Evolutionary conservation across 2,797 vertebrate genomes (phyloP).

Genomic region (Hybognathus amarus): DNA sequence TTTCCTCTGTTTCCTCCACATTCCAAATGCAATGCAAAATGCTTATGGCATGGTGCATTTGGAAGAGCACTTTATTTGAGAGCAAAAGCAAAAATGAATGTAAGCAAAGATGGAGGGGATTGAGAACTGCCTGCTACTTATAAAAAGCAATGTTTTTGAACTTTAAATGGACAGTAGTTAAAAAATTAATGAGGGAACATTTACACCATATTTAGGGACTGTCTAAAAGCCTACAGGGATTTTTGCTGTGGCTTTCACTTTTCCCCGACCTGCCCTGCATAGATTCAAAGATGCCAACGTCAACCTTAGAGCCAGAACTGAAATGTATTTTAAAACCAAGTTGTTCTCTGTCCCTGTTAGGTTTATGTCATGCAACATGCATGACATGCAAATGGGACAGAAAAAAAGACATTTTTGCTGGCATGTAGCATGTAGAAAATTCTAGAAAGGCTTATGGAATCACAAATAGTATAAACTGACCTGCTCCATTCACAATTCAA

Average conservation of each 20-base stretch:
- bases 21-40: constrained; percentile 14
- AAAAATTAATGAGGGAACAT: constrained; percentile 59
- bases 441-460: not conserved
- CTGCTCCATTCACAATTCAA: not conserved
- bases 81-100: constrained; percentile 1
- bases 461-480: not conserved
- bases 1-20: not conserved
- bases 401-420: not conserved
- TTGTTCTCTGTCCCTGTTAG: not conserved
- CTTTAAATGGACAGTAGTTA: constrained; percentile 52
- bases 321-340: constrained; percentile 12
- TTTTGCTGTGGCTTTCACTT: constrained; percentile 29
- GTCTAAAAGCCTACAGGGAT: constrained; percentile 33
- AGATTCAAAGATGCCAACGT: constrained; percentile 21
- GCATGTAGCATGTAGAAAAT: not conserved
- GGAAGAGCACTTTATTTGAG: constrained; percentile 40
- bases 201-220: constrained; percentile 40
- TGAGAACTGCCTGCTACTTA: constrained; percentile 37
- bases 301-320: not conserved
- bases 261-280: not conserved
- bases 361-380: constrained; percentile 14
- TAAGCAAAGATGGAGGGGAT: constrained; percentile 4
- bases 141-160: constrained; percentile 41
- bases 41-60: constrained; percentile 3
- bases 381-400: not conserved